Evolutionary conservation across 1,140 invertebrate genomes (phyloP).

Genomic region (Drosophila busckii): DNA sequence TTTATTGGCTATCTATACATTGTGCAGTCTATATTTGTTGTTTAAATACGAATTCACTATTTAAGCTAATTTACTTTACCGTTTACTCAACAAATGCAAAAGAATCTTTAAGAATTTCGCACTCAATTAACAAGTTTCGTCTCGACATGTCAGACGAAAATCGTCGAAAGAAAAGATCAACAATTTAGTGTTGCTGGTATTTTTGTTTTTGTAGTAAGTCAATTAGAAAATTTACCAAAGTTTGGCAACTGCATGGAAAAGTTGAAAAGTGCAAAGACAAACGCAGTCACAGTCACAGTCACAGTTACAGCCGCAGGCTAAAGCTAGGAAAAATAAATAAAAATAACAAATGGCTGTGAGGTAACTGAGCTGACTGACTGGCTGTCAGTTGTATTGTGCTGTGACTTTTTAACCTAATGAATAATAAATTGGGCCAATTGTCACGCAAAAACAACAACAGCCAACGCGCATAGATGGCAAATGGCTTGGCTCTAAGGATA

Average conservation of each 20-base stretch:
- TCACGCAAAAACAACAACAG: conserved; percentile 75
- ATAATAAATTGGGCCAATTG: conserved; percentile 74
- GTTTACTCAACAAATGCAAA: neutral
- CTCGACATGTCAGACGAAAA: conserved; percentile 11
- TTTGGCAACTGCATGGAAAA: conserved; percentile 37
- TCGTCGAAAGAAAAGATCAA: conserved; percentile 20
- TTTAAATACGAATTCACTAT: too few relatives aligned
- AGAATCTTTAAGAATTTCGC: neutral
- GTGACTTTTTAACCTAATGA: conserved; percentile 76
- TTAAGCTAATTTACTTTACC: too few relatives aligned
- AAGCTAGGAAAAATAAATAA: neutral
- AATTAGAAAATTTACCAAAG: conserved; percentile 57
- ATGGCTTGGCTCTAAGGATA: neutral
- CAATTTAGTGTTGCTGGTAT: conserved; percentile 19
- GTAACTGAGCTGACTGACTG: conserved; percentile 47
- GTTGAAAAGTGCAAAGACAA: conserved; percentile 8
- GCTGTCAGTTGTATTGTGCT: conserved; percentile 68
- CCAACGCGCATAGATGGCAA: conserved; percentile 18
- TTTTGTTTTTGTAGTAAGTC: conserved; percentile 36
- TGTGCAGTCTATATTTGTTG: too few relatives aligned
- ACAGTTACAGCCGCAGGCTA: neutral
- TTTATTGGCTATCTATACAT: too few relatives aligned
- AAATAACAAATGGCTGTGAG: conserved; percentile 52
- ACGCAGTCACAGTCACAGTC: too few relatives aligned
- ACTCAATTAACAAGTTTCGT: conserved; percentile 19